Evolutionary conservation across 1,140 invertebrate species (phyloP).

Genomic region (Anoplolepis gracilipes): DNA sequence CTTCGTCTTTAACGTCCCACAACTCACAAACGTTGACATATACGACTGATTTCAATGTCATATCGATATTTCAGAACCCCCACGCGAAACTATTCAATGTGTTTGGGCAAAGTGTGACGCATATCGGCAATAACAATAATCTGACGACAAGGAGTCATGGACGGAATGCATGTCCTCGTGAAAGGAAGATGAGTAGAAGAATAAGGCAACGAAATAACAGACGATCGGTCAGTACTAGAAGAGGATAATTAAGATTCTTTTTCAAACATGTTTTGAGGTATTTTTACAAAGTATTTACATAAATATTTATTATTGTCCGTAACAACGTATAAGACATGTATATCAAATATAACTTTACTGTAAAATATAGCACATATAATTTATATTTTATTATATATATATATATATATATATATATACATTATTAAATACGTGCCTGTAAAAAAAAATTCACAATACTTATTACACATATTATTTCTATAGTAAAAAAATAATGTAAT

Average conservation of each 20-base stretch:
- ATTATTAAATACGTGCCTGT: slow-evolving; percentile 74
- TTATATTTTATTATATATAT: slow-evolving; percentile 66
- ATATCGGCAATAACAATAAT: slow-evolving; percentile 56
- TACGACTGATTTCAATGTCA: slow-evolving; percentile 71
- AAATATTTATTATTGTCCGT: slow-evolving; percentile 61
- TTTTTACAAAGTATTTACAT: slow-evolving; percentile 63
- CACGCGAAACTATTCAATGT: slow-evolving; percentile 33
- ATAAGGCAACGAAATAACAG: slow-evolving; percentile 49
- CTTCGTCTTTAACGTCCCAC: neutral
- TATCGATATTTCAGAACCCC: slow-evolving; percentile 73
- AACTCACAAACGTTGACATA: neutral
- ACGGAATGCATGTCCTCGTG: slow-evolving; percentile 12
- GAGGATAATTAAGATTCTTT: slow-evolving; percentile 38
- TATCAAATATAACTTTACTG: slow-evolving; percentile 71
- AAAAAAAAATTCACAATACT: slow-evolving; percentile 23
- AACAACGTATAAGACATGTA: slow-evolving; percentile 70
- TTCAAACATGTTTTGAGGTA: slow-evolving; percentile 13
- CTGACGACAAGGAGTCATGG: neutral
- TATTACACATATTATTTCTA: neutral
- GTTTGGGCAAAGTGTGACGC: slow-evolving; percentile 19
- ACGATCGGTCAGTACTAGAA: slow-evolving; percentile 6
- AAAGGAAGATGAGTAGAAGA: slow-evolving; percentile 42
- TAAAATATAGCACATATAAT: slow-evolving; percentile 67
- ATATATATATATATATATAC: too few species aligned
- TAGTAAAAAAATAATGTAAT: slow-evolving; percentile 6